These are phyloP conservation scores for Dermatemys mawii DNA, from an alignment of 2,113 vertebrate genomes.

Conservation along the genomic window DNA sequence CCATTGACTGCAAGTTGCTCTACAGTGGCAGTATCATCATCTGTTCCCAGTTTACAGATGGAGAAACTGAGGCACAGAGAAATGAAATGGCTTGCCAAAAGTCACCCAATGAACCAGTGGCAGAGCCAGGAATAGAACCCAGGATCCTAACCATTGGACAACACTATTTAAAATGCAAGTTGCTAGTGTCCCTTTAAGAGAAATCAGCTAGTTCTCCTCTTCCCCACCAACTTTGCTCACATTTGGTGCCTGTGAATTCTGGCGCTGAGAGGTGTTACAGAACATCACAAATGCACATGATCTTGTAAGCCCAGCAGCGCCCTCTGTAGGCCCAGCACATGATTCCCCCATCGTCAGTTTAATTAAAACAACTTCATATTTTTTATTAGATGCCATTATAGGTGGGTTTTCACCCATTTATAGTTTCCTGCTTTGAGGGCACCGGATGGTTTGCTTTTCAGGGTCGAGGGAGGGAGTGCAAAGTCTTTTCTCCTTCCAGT, in stretches of 20 bases:
- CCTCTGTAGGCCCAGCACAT: not conserved
- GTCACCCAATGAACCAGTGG: not conserved
- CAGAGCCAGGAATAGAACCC: not conserved
- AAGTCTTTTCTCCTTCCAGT: not conserved
- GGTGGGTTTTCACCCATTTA: not conserved
- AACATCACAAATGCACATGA: not conserved
- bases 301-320: not conserved
- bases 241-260: not conserved
- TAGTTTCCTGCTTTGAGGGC: not conserved
- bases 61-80: not conserved
- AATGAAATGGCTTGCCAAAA: not conserved
- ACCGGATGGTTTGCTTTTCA: not conserved
- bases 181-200: not conserved
- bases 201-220: not conserved
- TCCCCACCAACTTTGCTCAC: not conserved
- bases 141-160: not conserved
- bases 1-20: not conserved
- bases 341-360: not conserved
- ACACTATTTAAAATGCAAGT: not conserved
- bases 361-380: not conserved
- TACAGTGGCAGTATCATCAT: not conserved
- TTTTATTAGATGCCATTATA: not conserved
- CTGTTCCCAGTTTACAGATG: not conserved
- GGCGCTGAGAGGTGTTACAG: not conserved
- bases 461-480: fast-evolving